Evolutionary conservation across 2,113 vertebrate genomes (phyloP).

Genomic region (Oncorhynchus keta): DNA sequence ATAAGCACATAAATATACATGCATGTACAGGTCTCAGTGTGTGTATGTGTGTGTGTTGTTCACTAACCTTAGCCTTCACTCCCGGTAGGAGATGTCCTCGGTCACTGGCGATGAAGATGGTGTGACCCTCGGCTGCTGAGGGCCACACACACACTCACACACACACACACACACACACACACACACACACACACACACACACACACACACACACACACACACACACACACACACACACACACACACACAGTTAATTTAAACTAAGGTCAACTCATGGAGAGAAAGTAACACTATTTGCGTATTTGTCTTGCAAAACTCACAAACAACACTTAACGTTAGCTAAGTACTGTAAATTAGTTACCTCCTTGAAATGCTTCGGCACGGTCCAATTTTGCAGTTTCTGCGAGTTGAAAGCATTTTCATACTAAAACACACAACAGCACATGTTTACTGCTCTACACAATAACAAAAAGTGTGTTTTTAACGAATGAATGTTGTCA

Average conservation of each 20-base stretch:
- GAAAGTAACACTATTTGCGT: not conserved
- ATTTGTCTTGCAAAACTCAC: not conserved
- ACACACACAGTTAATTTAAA: not conserved
- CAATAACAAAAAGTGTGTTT: not conserved
- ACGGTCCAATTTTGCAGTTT: conserved; percentile 72
- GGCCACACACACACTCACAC: conserved; percentile 32
- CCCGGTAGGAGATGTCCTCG: conserved; percentile 70
- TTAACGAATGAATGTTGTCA: not conserved
- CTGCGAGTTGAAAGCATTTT: conserved; percentile 61
- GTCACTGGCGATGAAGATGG: conserved; percentile 63
- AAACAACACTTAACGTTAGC: not conserved
- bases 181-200: too few relatives aligned
- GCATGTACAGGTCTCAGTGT: not conserved
- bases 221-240: too few relatives aligned
- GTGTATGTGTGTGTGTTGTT: not conserved
- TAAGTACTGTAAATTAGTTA: not conserved
- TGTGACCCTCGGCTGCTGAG: conserved; percentile 47
- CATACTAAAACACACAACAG: conserved; percentile 56
- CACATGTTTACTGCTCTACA: not conserved
- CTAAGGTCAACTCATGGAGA: not conserved
- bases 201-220: not conserved
- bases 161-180: too few relatives aligned
- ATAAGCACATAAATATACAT: not conserved
- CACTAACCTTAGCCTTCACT: conserved; percentile 53
- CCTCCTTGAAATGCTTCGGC: conserved; percentile 47